A percentile compares a stretch with the other conserved stretches of the same genome.
phyloP scores from a whole-genome alignment of 2,797 vertebrate genomes.

The Melanotaenia pygmaea region DNA sequence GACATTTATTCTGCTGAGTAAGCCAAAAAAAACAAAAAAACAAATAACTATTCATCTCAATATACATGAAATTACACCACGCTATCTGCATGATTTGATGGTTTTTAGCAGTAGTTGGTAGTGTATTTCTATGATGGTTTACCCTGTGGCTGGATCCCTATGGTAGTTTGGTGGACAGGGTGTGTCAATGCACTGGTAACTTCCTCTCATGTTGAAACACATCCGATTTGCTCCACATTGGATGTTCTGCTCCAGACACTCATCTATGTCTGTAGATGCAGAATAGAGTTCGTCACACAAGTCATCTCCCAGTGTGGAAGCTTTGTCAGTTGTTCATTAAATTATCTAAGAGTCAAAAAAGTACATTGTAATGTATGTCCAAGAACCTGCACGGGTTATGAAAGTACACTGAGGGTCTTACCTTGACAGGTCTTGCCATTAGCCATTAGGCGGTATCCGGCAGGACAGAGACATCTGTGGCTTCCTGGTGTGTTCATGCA shows the following conservation, averaged over 20 bases:
- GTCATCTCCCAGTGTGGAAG: background rate
- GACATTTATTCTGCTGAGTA: background rate
- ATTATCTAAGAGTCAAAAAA: background rate
- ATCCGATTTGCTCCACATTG: constrained; percentile 91
- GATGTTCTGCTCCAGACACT: constrained; percentile 92
- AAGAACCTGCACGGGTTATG: background rate
- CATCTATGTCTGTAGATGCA: constrained; percentile 88
- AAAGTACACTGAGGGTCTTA: constrained; percentile 51
- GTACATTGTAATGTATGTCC: background rate
- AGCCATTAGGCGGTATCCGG: constrained; percentile 90
- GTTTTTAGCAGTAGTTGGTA: background rate
- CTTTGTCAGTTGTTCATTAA: background rate
- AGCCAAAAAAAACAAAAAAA: background rate
- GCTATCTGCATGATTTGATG: background rate
- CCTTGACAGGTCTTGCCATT: constrained; percentile 97
- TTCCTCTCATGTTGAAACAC: constrained; percentile 98
- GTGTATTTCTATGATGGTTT: constrained; percentile 9
- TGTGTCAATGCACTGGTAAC: constrained; percentile 94
- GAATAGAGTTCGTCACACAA: background rate
- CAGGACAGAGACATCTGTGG: constrained; percentile 91
- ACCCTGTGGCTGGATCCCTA: constrained; percentile 83
- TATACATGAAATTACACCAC: fast-evolving
- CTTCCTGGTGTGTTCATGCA: constrained; percentile 94
- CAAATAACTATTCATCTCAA: background rate
- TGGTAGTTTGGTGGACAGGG: constrained; percentile 94